Percentiles rank a stretch among this genome's conserved stretches.
These are phyloP conservation scores for Probaryconus sp. DNA, from an alignment of 1,140 invertebrate genomes.

Conservation along the genomic window DNA sequence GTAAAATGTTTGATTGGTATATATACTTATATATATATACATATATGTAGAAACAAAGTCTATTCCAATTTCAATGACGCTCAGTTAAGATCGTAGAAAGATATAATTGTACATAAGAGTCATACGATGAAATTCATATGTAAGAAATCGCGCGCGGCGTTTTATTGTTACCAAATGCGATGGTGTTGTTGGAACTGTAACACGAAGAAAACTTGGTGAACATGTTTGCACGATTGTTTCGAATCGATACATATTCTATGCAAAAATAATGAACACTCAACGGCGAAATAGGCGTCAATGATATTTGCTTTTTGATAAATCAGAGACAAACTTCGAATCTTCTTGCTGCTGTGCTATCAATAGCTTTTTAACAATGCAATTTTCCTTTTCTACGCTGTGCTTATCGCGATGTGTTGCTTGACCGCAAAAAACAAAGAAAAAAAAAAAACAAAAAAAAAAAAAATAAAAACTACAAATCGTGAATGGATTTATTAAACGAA, in stretches of 20 bases:
- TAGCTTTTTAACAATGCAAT: constrained; percentile 13
- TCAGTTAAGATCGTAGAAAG: constrained; percentile 56
- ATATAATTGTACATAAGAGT: constrained; percentile 68
- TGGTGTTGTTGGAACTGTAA: background rate
- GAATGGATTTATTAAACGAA: too few relatives aligned
- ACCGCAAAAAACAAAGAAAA: too few relatives aligned
- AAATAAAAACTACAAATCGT: too few relatives aligned
- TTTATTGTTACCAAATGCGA: constrained; percentile 21
- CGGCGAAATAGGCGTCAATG: constrained; percentile 6
- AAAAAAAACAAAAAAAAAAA: too few relatives aligned
- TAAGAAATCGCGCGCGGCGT: constrained; percentile 19
- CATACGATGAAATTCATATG: constrained; percentile 72
- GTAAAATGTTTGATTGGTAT: constrained; percentile 57
- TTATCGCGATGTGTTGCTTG: too few relatives aligned
- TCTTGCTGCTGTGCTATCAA: constrained; percentile 5
- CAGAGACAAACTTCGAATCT: background rate
- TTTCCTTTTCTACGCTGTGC: too few relatives aligned
- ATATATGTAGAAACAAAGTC: constrained; percentile 61
- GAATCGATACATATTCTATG: constrained; percentile 4
- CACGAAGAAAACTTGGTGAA: too few relatives aligned
- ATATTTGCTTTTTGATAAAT: constrained; percentile 33
- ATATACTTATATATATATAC: constrained; percentile 43
- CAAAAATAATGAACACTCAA: constrained; percentile 9
- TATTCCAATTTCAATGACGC: constrained; percentile 62
- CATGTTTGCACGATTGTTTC: background rate